Evolutionary conservation across 1,140 invertebrate genomes (phyloP).

Genomic region (Matsumurasca onukii): DNA sequence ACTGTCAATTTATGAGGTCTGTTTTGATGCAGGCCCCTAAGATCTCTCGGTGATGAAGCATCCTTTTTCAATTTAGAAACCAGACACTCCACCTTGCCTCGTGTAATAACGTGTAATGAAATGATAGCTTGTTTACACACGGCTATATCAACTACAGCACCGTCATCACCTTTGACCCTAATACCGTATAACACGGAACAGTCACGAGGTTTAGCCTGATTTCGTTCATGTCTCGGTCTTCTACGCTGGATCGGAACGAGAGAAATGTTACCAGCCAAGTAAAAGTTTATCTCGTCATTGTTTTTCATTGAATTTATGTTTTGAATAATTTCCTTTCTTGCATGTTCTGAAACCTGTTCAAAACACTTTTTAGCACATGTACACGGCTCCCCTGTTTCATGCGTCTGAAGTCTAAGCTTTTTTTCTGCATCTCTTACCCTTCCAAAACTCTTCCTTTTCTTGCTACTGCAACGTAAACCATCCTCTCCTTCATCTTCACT

Average conservation of each 20-base stretch:
- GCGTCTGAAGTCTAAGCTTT: neutral
- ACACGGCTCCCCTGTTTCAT: slow-evolving; percentile 3
- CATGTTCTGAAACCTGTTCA: neutral
- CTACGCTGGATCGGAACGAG: neutral
- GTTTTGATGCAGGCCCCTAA: neutral
- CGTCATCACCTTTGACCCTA: neutral
- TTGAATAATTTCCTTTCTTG: neutral
- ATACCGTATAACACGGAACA: neutral
- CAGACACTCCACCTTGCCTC: neutral
- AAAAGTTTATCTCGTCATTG: neutral
- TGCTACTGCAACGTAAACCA: neutral
- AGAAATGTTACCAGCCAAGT: neutral
- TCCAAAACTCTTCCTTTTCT: slow-evolving; percentile 17
- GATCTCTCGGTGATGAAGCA: neutral
- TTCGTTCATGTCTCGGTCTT: neutral
- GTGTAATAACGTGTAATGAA: neutral
- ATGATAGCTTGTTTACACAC: slow-evolving; percentile 3
- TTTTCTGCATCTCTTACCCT: slow-evolving; percentile 1
- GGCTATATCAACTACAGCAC: neutral
- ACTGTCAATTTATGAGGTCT: neutral
- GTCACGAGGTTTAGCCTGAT: neutral
- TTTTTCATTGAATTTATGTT: neutral
- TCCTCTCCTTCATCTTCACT: neutral
- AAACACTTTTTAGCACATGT: slow-evolving; percentile 8
- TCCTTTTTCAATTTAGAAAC: neutral